Base-by-base conservation (phyloP, 2,888 invertebrate species). In the Mythimna loreyi region DNA sequence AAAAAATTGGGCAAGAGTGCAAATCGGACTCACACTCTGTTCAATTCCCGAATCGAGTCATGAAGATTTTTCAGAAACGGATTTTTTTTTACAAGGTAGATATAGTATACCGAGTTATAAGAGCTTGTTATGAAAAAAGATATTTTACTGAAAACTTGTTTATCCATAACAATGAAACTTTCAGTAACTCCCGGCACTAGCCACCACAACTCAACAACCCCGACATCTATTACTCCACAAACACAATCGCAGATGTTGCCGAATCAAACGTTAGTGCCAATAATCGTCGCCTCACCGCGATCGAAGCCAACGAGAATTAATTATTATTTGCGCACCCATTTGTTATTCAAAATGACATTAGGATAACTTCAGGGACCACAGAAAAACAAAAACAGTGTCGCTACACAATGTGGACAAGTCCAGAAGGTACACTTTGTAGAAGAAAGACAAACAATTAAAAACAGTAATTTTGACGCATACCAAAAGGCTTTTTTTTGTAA, bases 261-360 rank as follows among this genome's bases (percentile, higher is more conserved):
- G 43, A 67, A 75, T 75, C 61, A 72, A 68, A 62, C 40, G 33
- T 21, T 36, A 11, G 25, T 50, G 6, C 6, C 40, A 43, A 63
- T 63, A 67, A 71, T 45, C 21, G 53, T 70, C 61, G 19, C 33
- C 11, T 50, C 53, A n/a, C 53, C 73, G n/a, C 50, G 30, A 55
- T 61, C 45, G 23, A 67, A 21, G 8, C 43, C 55, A 63, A 77
- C 67, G 30, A 55, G 60, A 64, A 83, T 81, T 78, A 78, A 74
- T 69, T 80, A 66, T 71, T 83, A 80, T 72, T 83, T 63, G 55
- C 57, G 50, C n/a, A 50, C 68, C 60, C 50, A 79, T 82, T 84
- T 82, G 82, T 80, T 82, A 82, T 82, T 84, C 84, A 84, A 82
- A 82, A 76, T 59, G 66, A 62, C 69, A 82, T 84, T 80, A 74